phyloP scores from a whole-genome alignment of 1,140 invertebrate species.

The Planococcus citri region DNA sequence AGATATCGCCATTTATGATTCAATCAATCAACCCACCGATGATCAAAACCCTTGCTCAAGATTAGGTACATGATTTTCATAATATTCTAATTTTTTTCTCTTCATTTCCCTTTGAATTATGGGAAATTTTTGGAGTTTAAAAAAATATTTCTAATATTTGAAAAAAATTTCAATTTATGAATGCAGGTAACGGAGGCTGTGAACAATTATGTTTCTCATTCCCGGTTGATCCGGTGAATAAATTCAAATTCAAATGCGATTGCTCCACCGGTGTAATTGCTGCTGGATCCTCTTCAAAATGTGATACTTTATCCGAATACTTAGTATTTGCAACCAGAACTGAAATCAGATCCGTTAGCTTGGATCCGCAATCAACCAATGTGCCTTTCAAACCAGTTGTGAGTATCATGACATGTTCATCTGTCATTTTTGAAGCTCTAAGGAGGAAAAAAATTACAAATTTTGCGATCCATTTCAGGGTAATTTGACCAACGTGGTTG shows the following conservation, averaged over 20 bases:
- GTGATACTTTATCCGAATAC: conserved; percentile 72
- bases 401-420: conserved; percentile 24
- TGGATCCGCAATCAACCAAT: conserved; percentile 66
- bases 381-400: conserved; percentile 70
- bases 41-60: conserved; percentile 63
- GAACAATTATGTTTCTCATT: conserved; percentile 92
- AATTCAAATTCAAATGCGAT: conserved; percentile 61
- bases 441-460: conserved; percentile 28
- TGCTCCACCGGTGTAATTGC: conserved; percentile 72
- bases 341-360: conserved; percentile 72
- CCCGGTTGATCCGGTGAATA: conserved; percentile 43
- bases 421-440: not conserved
- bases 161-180: not conserved
- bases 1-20: conserved; percentile 82
- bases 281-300: conserved; percentile 47
- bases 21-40: conserved; percentile 68
- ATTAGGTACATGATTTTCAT: conserved; percentile 31
- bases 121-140: too few relatives aligned
- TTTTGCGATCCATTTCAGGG: conserved; percentile 34
- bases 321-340: conserved; percentile 82
- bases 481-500: conserved; percentile 92
- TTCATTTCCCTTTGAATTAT: too few relatives aligned
- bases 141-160: too few relatives aligned
- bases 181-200: conserved; percentile 62
- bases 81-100: not conserved